Conservation (phyloP, 2,888 invertebrate genomes). For the Caenorhabditis wallacei region DNA sequence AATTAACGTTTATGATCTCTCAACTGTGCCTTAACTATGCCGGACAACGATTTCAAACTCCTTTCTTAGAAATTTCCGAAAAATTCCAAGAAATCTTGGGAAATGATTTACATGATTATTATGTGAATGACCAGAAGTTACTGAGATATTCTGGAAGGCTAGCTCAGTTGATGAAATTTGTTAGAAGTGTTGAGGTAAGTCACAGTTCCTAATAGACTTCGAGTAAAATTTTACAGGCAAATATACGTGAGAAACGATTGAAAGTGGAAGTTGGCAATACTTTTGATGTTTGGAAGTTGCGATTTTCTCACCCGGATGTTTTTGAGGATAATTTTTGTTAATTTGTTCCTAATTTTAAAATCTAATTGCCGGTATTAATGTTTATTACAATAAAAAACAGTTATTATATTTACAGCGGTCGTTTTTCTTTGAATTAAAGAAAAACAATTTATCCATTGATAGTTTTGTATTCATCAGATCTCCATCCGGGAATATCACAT, state of each 20-base stretch:
- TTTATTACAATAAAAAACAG: no score
- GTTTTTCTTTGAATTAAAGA: no score
- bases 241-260: constrained; percentile 48
- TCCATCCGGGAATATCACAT: no score
- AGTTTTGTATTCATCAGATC: no score
- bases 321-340: constrained; percentile 38
- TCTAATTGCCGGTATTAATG: no score
- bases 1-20: constrained; percentile 54
- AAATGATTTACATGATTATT: constrained; percentile 59
- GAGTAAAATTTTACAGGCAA: constrained; percentile 43
- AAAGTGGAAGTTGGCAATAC: constrained; percentile 57
- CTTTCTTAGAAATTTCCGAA: constrained; percentile 7
- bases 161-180: constrained; percentile 61
- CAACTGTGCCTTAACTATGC: constrained; percentile 48
- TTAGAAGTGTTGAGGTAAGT: constrained; percentile 63
- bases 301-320: constrained; percentile 48
- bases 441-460: no score
- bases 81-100: constrained; percentile 41
- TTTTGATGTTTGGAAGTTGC: constrained; percentile 66
- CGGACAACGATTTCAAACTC: constrained; percentile 34
- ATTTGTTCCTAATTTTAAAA: background rate
- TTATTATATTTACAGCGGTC: no score
- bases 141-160: constrained; percentile 61
- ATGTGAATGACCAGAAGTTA: constrained; percentile 31
- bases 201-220: constrained; percentile 31